Evolutionary conservation across 2,113 vertebrate species (phyloP), one percentile per base, ranked within the genome.

Genomic region (Pithys albifrons): DNA sequence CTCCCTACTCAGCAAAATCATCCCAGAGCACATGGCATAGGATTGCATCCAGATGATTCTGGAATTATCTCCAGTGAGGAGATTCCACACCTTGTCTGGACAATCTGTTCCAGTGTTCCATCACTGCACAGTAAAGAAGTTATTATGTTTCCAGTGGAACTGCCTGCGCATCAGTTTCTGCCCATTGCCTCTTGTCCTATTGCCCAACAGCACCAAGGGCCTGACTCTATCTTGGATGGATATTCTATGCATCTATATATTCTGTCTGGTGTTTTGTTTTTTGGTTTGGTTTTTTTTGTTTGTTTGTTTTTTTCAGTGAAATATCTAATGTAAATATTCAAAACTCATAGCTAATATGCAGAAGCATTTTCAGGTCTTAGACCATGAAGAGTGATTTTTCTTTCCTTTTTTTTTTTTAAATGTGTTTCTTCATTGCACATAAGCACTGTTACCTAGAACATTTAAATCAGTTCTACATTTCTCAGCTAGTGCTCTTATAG

Each of bases 171-270:
- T 8, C 27, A 3, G 3, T 71, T 61, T 59, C 29, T 71, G 24
- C 24, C 31, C 0, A 0, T 52, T 19, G 28, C 45, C 18, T 59
- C 45, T n/a, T 51, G 35, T 52, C 12, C 19, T 23, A 3, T 16
- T 83, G 55, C 45, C 51, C 15, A 19, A 9, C 19, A 35, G 18
- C 54, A 59, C 18, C 20, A 14, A 49, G 49, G 35, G 8, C 43
- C 18, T 33, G 46, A 9, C 57, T 72, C 25, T 10, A 43, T 35
- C 46, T 45, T 29, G 37, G 37, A 19, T 35, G 66, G 55, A 43
- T 64, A n/a, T 31, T 74, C 15, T 74, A 49, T 11, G 27, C 6
- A 27, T 52, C 25, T 57, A 78, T 79, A 49, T 58, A 43, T 31
- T 74, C 20, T 78, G 3, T 3, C 23, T 70, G 29, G 3, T 41